Evolutionary conservation across 2,888 invertebrate species (phyloP), one percentile per base, ranked within the genome.

Genomic region (Pharmacophagus antenor): DNA sequence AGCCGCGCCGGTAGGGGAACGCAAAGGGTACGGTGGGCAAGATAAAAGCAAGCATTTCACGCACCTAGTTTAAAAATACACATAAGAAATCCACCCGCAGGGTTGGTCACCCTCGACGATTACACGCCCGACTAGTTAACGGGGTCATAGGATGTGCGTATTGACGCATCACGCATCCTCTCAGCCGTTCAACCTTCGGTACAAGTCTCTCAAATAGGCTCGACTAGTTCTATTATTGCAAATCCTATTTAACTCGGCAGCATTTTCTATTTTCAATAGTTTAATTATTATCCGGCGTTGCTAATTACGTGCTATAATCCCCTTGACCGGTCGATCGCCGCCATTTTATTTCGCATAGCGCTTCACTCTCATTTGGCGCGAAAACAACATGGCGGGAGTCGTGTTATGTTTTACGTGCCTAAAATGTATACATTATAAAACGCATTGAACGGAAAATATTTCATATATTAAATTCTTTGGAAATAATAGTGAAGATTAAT

Each of bases 81-180:
- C 52, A n/a, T 61, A 63, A 62, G 63, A 65, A 60, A 52, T 50
- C 52, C 51, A 44, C 51, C 62, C 57, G 55, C 56, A 49, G 57
- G 54, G 42, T n/a, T 51, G 62, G 37, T 49, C 27, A 37, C 56
- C 61, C 25, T 41, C 62, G 64, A 56, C 42, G 49, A 46, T 68
- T 71, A 65, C 67, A 74, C 72, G 75, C 68, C 73, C 67, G 65
- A 66, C 23, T 66, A 62, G 56, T 59, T 66, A 76, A 69, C 61
- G 58, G 67, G 77, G 76, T 69, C 74, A 68, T 63, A 60, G 63
- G 37, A 65, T 65, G 64, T 71, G 69, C 46, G 61, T 52, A 44
- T 59, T 62, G 64, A 72, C 69, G 67, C 69, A 72, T 65, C 64
- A 64, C 61, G 63, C 65, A 66, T 61, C 66, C 62, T 59, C 64